Evolutionary conservation across 1,140 invertebrate species (phyloP).

Genomic region (Oscheius sp.): DNA sequence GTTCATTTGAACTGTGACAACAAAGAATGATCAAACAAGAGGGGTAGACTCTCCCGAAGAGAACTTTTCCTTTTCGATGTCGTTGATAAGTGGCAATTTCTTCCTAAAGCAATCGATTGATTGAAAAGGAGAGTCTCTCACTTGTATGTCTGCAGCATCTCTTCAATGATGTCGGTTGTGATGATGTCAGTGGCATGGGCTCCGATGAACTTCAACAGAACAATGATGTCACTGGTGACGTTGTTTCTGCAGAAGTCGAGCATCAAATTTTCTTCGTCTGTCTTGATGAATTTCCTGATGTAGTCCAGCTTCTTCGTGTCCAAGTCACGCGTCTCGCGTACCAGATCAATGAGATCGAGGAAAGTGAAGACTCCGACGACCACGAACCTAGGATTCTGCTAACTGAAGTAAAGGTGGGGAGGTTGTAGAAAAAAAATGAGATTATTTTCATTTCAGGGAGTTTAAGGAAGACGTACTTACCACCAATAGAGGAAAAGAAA

Average conservation of each 20-base stretch:
- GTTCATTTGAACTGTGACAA: too few relatives aligned
- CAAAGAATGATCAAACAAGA: too few relatives aligned
- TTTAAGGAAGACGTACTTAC: constrained; percentile 30
- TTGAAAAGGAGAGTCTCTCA: not conserved
- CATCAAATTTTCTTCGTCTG: constrained; percentile 17
- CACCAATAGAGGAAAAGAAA: constrained; percentile 63
- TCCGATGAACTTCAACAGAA: constrained; percentile 43
- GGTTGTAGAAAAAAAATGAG: too few relatives aligned
- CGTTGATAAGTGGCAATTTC: not conserved
- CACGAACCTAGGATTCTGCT: constrained; percentile 43
- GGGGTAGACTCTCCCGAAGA: not conserved
- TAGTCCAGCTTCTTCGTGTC: constrained; percentile 3
- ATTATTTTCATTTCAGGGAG: not conserved
- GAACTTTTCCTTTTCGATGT: not conserved
- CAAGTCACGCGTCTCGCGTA: not conserved
- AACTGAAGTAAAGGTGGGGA: too few relatives aligned
- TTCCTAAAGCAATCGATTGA: not conserved
- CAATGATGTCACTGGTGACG: constrained; percentile 37
- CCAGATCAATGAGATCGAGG: constrained; percentile 31
- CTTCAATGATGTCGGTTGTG: constrained; percentile 39
- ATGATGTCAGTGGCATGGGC: constrained; percentile 43
- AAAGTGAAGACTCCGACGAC: constrained; percentile 49
- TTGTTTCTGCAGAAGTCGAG: constrained; percentile 33
- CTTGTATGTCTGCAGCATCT: constrained; percentile 37
- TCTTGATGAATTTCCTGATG: not conserved